Percentiles rank a stretch among this genome's conserved stretches.
Conservation (phyloP, 2,888 invertebrate genomes). For the Rhagophthalmus giganteus region DNA sequence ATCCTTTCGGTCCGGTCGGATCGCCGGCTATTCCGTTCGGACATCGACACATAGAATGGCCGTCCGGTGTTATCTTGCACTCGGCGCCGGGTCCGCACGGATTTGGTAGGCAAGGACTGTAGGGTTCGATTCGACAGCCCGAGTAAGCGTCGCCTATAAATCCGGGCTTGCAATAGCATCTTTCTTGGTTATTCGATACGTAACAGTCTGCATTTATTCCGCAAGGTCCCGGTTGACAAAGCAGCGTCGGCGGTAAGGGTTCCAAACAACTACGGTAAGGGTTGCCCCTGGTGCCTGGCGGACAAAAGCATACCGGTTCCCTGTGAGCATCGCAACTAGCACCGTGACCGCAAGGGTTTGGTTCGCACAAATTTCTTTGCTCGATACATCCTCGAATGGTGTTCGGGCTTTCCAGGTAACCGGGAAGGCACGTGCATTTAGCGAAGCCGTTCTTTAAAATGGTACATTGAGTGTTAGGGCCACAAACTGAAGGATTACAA, state of each 20-base stretch:
- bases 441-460: slow-evolving; percentile 77
- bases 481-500: slow-evolving; percentile 84
- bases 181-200: slow-evolving; percentile 77
- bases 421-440: slow-evolving; percentile 83
- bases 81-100: slow-evolving; percentile 80
- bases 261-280: slow-evolving; percentile 75
- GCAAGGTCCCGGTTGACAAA: slow-evolving; percentile 83
- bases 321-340: slow-evolving; percentile 80
- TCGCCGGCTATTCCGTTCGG: slow-evolving; percentile 76
- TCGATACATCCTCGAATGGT: slow-evolving; percentile 84
- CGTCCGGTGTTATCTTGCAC: slow-evolving; percentile 69
- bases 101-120: slow-evolving; percentile 73
- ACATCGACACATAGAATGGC: slow-evolving; percentile 73
- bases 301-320: slow-evolving; percentile 82
- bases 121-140: slow-evolving; percentile 71
- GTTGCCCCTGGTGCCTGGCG: slow-evolving; percentile 80
- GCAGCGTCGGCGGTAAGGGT: slow-evolving; percentile 60
- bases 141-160: slow-evolving; percentile 79
- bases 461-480: slow-evolving; percentile 84
- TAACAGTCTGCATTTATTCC: slow-evolving; percentile 84
- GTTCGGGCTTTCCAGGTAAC: slow-evolving; percentile 84
- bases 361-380: slow-evolving; percentile 78
- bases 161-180: slow-evolving; percentile 78
- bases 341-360: slow-evolving; percentile 77
- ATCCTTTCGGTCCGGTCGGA: slow-evolving; percentile 71